Evolutionary conservation across 2,113 vertebrate genomes (phyloP), one percentile per base, ranked within the genome.

Genomic region (Lates calcarifer): DNA sequence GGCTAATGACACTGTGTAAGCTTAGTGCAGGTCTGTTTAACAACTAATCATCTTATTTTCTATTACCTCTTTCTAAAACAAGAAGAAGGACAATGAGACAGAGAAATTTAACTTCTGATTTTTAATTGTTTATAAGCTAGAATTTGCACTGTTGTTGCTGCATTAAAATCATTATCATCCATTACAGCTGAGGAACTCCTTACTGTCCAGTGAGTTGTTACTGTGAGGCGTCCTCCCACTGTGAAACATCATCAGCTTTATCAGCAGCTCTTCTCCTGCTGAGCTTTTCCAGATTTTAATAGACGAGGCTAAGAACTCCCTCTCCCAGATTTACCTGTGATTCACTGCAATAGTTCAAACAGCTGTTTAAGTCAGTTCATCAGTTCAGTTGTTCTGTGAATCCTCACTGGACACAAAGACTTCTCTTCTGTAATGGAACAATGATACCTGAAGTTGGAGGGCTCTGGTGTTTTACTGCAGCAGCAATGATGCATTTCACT

Each of bases 1-100:
- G 35, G 96, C 96, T 67, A 98, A 96, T 18, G 98, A 99, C 85
- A 94, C 89, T 28, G 53, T 94, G 18, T 96, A 86, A 72, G 53
- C 73, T 73, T 47, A 47, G 22, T 39, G 3, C 35, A 77, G 68
- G 31, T 73, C 47, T 76, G 43, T 75, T 31, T 70, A 49, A 81
- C n/a, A 80, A 63, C 67, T 62, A 77, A 83, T 79, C 35, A 45
- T 51, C 31, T 83, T 71, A 74, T 85, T 89, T 79, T 85, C 72
- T 84, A 43, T 84, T 58, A 39, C 81, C 77, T 86, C 66, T 90
- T 85, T 84, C 84, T 68, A 77, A 63, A 89, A 80, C 80, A 39
- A 26, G 20, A 63, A 75, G n/a, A 71, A 55, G 37, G 43, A 79
- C 81, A 66, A 71, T 75, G n/a, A 79, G 62, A 81, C 67, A 33